Base-by-base conservation (phyloP, 2,888 invertebrate species). In the Lobophora halterata region DNA sequence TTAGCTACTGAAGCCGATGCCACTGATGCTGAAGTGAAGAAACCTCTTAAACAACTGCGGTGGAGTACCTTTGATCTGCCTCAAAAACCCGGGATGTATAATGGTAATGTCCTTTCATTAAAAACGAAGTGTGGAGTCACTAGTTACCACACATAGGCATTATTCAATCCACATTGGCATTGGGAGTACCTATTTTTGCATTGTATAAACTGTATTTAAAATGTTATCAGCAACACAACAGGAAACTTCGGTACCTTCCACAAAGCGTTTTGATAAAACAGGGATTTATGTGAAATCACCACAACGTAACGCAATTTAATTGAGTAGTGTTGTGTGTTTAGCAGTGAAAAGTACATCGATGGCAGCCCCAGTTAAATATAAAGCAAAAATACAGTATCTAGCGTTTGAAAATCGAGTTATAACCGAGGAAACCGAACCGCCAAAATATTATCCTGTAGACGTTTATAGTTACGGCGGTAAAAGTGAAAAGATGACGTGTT, bases 191-290 rank as follows among this genome's bases (percentile, higher is more conserved):
- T n/a, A 56, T 39, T 58, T 66, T 62, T 52, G 56, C 61, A 63
- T 49, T 61, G 57, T 59, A 47, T n/a, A n/a, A n/a, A n/a, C 52
- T 53, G 42, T 56, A 55, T 64, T 54, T 52, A 14, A 39, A 42
- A 46, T 65, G 52, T 60, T 76, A 72, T 71, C 73, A 61, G 58
- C 54, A 50, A 57, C 55, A 58, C 51, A 74, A 79, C 85, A 81
- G 86, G 86, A 86, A 83, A 82, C 71, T 66, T 67, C 60, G 63
- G 55, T 64, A 67, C 61, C n/a, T n/a, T n/a, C n/a, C 52, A 14
- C 11, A 36, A 38, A 56, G 65, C 68, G 70, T 79, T 79, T 79
- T 71, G 81, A 83, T 85, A 83, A 77, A 71, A 73, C 62, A 62
- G 57, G 71, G 71, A 77, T 77, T 82, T 61, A 66, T 67, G 47